Percentiles rank a stretch among this genome's conserved stretches.
These are phyloP conservation scores for Lordiphosa mommai DNA, from an alignment of 1,140 invertebrate species.

Conservation along the genomic window DNA sequence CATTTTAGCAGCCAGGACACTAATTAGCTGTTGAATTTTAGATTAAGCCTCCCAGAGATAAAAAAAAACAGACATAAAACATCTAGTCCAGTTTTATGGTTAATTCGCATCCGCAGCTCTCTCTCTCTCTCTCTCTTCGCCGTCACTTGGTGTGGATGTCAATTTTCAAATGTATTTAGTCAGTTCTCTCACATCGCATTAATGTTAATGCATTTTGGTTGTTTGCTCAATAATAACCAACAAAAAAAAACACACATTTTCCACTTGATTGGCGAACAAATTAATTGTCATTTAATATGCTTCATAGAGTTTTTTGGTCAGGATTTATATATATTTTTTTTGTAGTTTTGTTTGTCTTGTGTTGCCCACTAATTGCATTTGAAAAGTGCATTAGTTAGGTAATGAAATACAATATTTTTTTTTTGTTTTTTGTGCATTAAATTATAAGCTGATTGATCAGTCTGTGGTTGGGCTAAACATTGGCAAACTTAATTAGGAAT, in stretches of 20 bases:
- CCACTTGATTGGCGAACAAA: constrained; percentile 56
- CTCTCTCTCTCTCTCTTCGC: no score
- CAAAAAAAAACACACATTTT: constrained; percentile 25
- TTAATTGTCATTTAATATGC: constrained; percentile 70
- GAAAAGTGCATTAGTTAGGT: constrained; percentile 55
- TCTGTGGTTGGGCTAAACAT: no score
- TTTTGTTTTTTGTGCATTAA: constrained; percentile 16
- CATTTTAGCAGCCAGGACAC: constrained; percentile 62
- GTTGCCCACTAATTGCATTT: constrained; percentile 50
- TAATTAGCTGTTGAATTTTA: constrained; percentile 75
- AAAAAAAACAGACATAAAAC: constrained; percentile 18
- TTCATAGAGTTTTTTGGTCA: constrained; percentile 23
- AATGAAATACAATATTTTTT: constrained; percentile 2
- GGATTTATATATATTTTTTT: constrained; percentile 10
- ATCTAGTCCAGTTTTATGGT: constrained; percentile 10
- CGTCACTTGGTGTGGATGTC: neutral
- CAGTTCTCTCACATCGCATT: constrained; percentile 18
- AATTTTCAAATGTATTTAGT: constrained; percentile 12
- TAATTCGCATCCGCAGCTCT: constrained; percentile 1
- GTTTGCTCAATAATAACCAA: constrained; percentile 43
- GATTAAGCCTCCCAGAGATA: constrained; percentile 40
- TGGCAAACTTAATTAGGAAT: no score
- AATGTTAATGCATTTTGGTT: constrained; percentile 63
- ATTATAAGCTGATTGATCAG: constrained; percentile 4
- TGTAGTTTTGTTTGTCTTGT: neutral